These are phyloP conservation scores for Melanotaenia parkinsoni DNA, from an alignment of 2,797 vertebrate species.

Conservation along the genomic window DNA sequence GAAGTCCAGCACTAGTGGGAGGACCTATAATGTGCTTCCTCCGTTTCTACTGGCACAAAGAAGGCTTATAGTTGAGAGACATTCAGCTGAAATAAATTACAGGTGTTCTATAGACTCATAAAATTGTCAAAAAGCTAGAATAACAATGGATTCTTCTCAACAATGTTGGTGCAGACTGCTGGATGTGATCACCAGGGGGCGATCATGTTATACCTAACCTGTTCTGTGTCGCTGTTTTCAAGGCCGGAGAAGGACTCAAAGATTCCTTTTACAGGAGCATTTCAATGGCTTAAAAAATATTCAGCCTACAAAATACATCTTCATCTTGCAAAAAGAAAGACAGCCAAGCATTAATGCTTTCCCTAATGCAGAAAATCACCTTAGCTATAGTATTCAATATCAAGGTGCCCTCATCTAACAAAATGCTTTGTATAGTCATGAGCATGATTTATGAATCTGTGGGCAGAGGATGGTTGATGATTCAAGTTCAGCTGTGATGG, in stretches of 20 bases:
- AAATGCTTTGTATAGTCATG: not conserved
- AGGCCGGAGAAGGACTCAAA: constrained; percentile 22
- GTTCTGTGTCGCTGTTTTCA: constrained; percentile 4
- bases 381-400: constrained; percentile 14
- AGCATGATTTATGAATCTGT: not conserved
- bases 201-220: constrained; percentile 18
- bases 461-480: not conserved
- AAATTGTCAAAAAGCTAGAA: not conserved
- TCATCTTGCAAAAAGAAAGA: constrained; percentile 6
- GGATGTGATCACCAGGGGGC: constrained; percentile 56
- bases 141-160: not conserved
- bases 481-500: not conserved
- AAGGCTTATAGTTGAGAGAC: not conserved
- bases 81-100: not conserved
- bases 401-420: constrained; percentile 2
- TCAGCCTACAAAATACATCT: constrained; percentile 16
- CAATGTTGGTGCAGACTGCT: not conserved
- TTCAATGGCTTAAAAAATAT: constrained; percentile 44
- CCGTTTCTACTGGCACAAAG: not conserved
- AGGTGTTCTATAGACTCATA: not conserved
- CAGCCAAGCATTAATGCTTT: constrained; percentile 2
- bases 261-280: constrained; percentile 24
- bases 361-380: not conserved
- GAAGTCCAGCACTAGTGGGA: constrained; percentile 26
- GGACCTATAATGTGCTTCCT: not conserved